Evolutionary conservation across 2,797 vertebrate species (phyloP), one percentile per base, ranked within the genome.

Genomic region (Lepus townsendii): DNA sequence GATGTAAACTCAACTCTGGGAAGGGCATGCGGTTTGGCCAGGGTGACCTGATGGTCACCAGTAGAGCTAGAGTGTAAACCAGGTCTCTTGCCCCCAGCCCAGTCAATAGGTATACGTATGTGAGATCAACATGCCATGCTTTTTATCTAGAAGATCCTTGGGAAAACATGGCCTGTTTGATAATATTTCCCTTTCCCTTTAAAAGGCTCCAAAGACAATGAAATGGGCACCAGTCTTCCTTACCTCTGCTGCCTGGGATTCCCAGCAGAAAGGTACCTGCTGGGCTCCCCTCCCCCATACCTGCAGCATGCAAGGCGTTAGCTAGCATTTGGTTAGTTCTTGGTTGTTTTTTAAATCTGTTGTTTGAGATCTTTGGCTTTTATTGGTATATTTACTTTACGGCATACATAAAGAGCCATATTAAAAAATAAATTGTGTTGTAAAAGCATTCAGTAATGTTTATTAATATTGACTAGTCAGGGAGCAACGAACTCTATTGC

Each of bases 381-480:
- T 97, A 97, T 97, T 96, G 96, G 96, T 97, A 96, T 97, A 96
- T 97, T 97, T 97, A 96, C 94, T 97, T 97, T 97, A 97, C 92
- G 94, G 93, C 96, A 91, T 96, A 94, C 96, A 95, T 97, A 96
- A 97, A 97, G 96, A 96, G 94, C 93, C 95, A 68, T 97, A 97
- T 97, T 97, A 97, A 97, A 97, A 97, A 97, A 96, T 96, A 97
- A 97, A 97, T 97, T 96, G 97, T 97, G 97, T 96, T 97, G 96
- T 97, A 97, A 97, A 97, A 93, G 94, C 96, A 83, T 96, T 97
- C 52, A 68, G 95, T 96, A 96, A 97, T 97, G 97, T 97, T 97
- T 97, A 97, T 97, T 97, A 97, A 97, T 97, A 97, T 96, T 97
- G 97, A 97, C 96, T 97, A 97, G 97, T 97, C 96, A 94, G 75